Evolutionary conservation across 2,113 vertebrate genomes (phyloP).

Genomic region (Oncorhynchus kisutch): DNA sequence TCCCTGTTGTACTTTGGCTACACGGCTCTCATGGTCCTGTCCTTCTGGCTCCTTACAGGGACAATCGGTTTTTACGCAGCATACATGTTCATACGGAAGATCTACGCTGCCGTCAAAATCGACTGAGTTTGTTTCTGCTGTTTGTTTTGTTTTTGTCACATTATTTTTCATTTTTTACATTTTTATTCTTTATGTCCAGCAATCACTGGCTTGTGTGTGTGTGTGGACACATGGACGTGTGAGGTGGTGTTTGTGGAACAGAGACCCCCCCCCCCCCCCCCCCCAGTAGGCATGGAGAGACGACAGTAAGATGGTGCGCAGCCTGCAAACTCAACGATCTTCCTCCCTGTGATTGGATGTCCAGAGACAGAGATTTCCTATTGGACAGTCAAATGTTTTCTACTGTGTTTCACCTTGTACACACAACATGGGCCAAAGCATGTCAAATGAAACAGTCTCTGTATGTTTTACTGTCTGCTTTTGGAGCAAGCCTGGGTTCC

Average conservation of each 20-base stretch:
- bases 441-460: constrained; percentile 36
- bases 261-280: constrained; percentile 52
- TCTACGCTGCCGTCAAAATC: constrained; percentile 97
- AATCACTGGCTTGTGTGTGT: constrained; percentile 69
- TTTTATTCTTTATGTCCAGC: constrained; percentile 46
- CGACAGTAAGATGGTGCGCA: constrained; percentile 40
- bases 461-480: constrained; percentile 6
- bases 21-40: constrained; percentile 95
- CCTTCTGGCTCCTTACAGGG: constrained; percentile 98
- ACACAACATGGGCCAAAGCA: constrained; percentile 60
- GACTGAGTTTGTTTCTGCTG: constrained; percentile 76
- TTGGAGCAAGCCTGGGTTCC: constrained; percentile 37
- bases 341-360: constrained; percentile 21
- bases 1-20: constrained; percentile 97
- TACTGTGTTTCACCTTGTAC: constrained; percentile 42
- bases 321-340: constrained; percentile 1
- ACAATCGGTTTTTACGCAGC: constrained; percentile 98
- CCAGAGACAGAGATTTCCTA: constrained; percentile 10
- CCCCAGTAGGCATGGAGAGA: constrained; percentile 44
- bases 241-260: constrained; percentile 38
- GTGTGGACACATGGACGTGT: background rate
- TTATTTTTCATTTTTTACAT: constrained; percentile 5
- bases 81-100: constrained; percentile 98
- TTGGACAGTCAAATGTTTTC: constrained; percentile 28
- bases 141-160: constrained; percentile 26